Base-by-base conservation (phyloP, 64 coral and sea anemone species). In the Porites lutea region DNA sequence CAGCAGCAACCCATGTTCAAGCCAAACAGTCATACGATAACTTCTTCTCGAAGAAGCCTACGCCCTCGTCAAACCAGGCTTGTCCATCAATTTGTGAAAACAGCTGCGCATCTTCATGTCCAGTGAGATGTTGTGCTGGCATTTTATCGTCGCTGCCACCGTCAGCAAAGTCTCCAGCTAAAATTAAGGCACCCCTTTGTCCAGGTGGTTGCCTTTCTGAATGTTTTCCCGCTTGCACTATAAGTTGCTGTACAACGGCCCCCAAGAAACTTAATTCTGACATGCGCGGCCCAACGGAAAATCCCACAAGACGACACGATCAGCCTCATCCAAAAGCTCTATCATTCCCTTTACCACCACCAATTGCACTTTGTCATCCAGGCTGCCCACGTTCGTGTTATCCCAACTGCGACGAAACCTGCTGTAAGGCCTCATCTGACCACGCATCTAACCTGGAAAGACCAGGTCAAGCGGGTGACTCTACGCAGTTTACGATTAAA, bases 201-300 rank as follows among this genome's bases (percentile, higher is more conserved):
- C 92, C 92, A 15, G 79, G 78, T 11, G 48, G 74, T n/a, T 94
- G 92, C 51, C 15, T 59, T 73, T 88, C 72, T 54, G 87, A 94
- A 61, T 94, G 92, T 12, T 94, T 77, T 48, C 92, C 92, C 19
- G 87, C 86, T 68, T 94, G 92, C 82, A 94, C 92, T 0, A 84
- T 89, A 10, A 89, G 87, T 15, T 94, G 92, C 71, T 94, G 92
- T 21, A 72, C 62, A 15, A 87, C 78, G 53, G 78, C 63, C 20
- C 10, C 52, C 5, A 67, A 51, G 8, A 84, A 84, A 2, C 19
- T 21, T 9, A 5, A 14, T 48, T 76, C 73, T 5, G 48, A n/a
- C 16, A 3, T 50, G 3, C 49, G 51, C 13, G 47, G 19, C 19
- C 77, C 65, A 71, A 79, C 62, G 2, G 23, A 37, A 13, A 78